A percentile compares a stretch with the other conserved stretches of the same genome.
phyloP scores from a whole-genome alignment of 2,113 vertebrate genomes.

The Craseonycteris thonglongyai region DNA sequence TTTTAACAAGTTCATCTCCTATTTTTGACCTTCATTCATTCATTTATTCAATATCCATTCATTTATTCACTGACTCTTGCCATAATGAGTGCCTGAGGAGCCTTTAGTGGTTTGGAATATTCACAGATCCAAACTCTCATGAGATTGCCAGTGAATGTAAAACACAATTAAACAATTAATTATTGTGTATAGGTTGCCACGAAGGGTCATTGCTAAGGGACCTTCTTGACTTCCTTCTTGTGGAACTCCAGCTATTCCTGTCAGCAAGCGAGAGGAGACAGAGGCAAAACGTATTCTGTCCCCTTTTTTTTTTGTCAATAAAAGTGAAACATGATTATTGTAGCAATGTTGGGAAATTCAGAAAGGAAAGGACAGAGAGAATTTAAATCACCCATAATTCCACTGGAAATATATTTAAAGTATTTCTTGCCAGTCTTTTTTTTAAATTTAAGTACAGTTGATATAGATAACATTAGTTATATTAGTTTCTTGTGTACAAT shows the following conservation, averaged over 20 bases:
- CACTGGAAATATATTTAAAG: neutral
- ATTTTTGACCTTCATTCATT: neutral
- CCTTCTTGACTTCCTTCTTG: neutral
- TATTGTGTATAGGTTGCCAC: too few species aligned
- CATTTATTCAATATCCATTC: neutral
- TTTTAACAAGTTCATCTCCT: neutral
- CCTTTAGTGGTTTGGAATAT: neutral
- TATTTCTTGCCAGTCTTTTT: slow-evolving; percentile 37
- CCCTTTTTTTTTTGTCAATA: neutral
- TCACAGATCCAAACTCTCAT: neutral
- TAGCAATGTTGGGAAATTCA: neutral
- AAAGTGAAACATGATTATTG: neutral
- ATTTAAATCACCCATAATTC: neutral
- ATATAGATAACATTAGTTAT: neutral
- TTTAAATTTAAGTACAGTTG: neutral
- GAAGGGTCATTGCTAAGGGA: neutral
- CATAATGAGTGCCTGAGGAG: neutral
- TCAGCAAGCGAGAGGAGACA: neutral
- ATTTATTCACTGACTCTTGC: neutral
- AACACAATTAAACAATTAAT: neutral
- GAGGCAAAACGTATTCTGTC: neutral
- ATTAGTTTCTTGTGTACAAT: neutral
- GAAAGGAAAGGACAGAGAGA: neutral
- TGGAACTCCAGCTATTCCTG: neutral
- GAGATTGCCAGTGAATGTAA: neutral